Percentiles rank a stretch among this genome's conserved stretches.
These are phyloP conservation scores for Cephus pulcher DNA, from an alignment of 2,888 invertebrate genomes.

Conservation along the genomic window DNA sequence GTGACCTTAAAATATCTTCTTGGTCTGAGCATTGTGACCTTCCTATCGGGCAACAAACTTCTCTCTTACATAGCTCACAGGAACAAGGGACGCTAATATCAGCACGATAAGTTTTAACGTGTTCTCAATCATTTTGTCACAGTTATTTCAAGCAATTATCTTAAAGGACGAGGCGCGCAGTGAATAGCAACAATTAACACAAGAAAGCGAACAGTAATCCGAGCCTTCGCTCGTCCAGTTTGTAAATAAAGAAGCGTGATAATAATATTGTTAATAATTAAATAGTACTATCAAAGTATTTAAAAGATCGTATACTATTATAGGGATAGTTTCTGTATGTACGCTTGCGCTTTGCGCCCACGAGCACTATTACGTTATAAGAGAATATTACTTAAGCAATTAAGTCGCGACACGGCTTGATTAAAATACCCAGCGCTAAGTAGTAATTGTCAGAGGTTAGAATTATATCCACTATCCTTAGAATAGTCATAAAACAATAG, in stretches of 20 bases:
- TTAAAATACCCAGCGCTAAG: background rate
- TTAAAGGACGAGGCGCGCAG: background rate
- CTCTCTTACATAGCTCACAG: slow-evolving; percentile 80
- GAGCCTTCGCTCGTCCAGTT: background rate
- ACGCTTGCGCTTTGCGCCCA: background rate
- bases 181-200: background rate
- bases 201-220: background rate
- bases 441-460: background rate
- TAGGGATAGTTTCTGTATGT: background rate
- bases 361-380: background rate
- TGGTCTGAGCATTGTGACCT: slow-evolving; percentile 87
- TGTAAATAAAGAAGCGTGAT: slow-evolving; percentile 1
- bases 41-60: slow-evolving; percentile 92
- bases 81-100: slow-evolving; percentile 47
- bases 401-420: background rate
- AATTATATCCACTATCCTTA: background rate
- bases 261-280: background rate
- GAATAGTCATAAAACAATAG: background rate
- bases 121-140: background rate
- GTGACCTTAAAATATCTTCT: slow-evolving; percentile 90
- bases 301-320: background rate
- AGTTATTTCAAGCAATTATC: background rate
- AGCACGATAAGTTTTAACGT: slow-evolving; percentile 34
- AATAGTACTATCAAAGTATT: background rate
- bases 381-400: background rate